Conservation (phyloP, 2,797 vertebrate species). For the Myotis planiceps region DNA sequence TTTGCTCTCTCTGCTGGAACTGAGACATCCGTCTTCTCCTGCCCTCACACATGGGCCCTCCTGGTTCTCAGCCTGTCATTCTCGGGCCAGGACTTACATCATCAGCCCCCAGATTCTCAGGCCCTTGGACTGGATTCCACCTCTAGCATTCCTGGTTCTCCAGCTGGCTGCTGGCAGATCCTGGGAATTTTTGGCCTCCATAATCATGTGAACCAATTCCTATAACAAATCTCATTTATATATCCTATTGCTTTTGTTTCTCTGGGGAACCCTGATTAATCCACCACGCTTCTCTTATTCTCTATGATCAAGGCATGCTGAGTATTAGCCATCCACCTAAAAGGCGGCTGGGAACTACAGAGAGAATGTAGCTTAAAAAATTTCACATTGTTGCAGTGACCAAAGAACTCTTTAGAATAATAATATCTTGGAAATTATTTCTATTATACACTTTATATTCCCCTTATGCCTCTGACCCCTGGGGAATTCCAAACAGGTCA, state of each 20-base stretch:
- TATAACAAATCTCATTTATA: not conserved
- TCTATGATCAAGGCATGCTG: not conserved
- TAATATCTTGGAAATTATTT: not conserved
- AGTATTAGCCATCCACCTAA: not conserved
- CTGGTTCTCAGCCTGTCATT: not conserved
- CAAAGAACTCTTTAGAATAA: slow-evolving; percentile 1
- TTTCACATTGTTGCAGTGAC: not conserved
- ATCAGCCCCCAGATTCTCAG: not conserved
- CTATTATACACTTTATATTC: not conserved
- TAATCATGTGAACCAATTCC: not conserved
- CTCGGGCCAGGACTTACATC: not conserved
- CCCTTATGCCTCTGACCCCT: not conserved
- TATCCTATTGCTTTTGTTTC: not conserved
- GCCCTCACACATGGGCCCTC: not conserved
- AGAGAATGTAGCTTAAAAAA: not conserved
- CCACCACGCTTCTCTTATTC: not conserved
- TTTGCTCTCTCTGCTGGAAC: not conserved
- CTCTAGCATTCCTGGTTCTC: not conserved
- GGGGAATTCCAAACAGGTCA: not conserved
- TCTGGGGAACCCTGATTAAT: not conserved
- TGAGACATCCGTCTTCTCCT: not conserved
- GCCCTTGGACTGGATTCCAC: not conserved
- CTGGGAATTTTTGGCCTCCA: not conserved
- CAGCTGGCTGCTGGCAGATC: not conserved
- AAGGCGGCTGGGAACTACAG: not conserved